These are phyloP conservation scores for Monochamus saltuarius DNA, from an alignment of 1,140 invertebrate species.

Conservation along the genomic window DNA sequence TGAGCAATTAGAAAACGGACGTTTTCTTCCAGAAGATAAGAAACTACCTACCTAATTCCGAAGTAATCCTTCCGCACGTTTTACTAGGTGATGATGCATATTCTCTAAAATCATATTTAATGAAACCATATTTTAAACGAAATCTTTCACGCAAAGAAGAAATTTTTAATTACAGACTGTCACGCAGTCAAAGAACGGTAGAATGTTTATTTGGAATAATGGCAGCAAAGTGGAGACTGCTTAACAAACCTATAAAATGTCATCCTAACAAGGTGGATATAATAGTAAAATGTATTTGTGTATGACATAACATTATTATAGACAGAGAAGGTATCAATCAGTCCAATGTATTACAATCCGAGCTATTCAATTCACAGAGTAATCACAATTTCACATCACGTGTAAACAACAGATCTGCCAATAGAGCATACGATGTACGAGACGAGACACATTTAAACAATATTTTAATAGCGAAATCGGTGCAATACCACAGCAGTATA, in stretches of 20 bases:
- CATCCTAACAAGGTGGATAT: conserved; percentile 1
- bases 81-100: conserved; percentile 22
- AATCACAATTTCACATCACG: conserved; percentile 13
- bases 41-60: background rate
- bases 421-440: conserved; percentile 21
- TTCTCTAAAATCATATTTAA: conserved; percentile 21
- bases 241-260: conserved; percentile 16
- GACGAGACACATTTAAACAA: conserved; percentile 17
- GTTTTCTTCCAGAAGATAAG: background rate
- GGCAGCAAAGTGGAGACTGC: conserved; percentile 18
- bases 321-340: conserved; percentile 16
- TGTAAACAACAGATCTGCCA: conserved; percentile 12
- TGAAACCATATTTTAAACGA: conserved; percentile 20
- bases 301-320: conserved; percentile 14
- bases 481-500: background rate
- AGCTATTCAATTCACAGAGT: conserved; percentile 9
- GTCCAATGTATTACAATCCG: conserved; percentile 12
- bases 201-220: conserved; percentile 22
- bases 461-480: conserved; percentile 18
- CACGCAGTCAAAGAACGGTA: conserved; percentile 43
- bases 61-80: conserved; percentile 16
- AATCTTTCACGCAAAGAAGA: conserved; percentile 30
- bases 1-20: conserved; percentile 10
- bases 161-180: conserved; percentile 28
- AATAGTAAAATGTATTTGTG: conserved; percentile 15